Evolutionary conservation across 2,797 vertebrate genomes (phyloP).

Genomic region (Pangasius mekongensis): DNA sequence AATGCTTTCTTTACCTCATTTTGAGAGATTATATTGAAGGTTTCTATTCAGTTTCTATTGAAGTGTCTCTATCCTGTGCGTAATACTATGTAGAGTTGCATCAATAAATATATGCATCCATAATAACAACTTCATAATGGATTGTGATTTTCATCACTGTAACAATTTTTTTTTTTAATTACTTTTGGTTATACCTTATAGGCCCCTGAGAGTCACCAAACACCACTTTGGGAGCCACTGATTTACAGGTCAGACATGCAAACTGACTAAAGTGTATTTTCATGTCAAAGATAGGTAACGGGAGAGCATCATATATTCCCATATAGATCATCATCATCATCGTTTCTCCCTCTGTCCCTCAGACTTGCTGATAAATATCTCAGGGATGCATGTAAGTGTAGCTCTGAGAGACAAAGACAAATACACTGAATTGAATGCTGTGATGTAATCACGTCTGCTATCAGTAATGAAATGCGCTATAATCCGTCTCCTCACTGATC

Average conservation of each 20-base stretch:
- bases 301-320: neutral
- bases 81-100: neutral
- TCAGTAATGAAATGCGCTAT: constrained; percentile 17
- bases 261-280: neutral
- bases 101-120: neutral
- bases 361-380: neutral
- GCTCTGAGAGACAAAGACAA: constrained; percentile 3
- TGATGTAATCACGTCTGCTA: constrained; percentile 23
- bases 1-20: neutral
- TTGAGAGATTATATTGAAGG: neutral
- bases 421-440: constrained; percentile 2
- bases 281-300: neutral
- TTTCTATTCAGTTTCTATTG: neutral
- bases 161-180: neutral
- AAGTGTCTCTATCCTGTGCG: neutral
- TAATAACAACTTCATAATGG: neutral
- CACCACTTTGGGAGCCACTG: neutral
- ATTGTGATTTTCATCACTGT: neutral
- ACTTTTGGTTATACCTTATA: neutral
- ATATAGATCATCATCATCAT: neutral
- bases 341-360: neutral
- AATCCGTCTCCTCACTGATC: constrained; percentile 28
- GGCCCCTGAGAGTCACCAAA: neutral
- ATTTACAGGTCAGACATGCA: neutral
- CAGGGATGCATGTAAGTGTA: neutral